Conservation (phyloP, 2,797 vertebrate species). For the Jordanella pulchra region DNA sequence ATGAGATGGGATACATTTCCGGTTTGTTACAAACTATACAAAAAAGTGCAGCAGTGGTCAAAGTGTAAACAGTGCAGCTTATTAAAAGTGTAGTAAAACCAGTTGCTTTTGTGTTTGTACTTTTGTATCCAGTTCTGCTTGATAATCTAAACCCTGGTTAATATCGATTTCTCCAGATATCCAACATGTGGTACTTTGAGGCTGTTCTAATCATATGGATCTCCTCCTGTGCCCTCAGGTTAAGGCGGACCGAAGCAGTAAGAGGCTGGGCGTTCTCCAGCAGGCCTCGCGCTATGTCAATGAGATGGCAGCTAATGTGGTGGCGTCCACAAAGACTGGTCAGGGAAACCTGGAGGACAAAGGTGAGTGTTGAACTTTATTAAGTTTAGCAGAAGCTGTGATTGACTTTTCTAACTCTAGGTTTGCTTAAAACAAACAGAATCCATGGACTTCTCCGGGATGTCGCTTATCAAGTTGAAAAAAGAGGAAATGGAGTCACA, state of each 20-base stretch:
- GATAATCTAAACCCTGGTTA: neutral
- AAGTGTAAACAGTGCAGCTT: too few species aligned
- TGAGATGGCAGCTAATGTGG: slow-evolving; percentile 90
- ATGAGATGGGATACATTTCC: too few species aligned
- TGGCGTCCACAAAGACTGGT: slow-evolving; percentile 92
- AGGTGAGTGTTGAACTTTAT: slow-evolving; percentile 66
- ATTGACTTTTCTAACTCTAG: neutral
- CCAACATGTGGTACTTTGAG: neutral
- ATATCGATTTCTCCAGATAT: neutral
- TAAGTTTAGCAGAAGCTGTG: neutral
- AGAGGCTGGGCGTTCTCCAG: slow-evolving; percentile 85
- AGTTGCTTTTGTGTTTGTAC: neutral
- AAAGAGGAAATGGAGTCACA: slow-evolving; percentile 97
- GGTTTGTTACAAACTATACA: too few species aligned
- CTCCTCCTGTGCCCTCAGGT: slow-evolving; percentile 77
- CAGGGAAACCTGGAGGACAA: slow-evolving; percentile 92
- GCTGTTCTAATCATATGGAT: neutral
- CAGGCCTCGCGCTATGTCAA: slow-evolving; percentile 92
- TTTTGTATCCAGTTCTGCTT: neutral
- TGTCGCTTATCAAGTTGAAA: slow-evolving; percentile 95
- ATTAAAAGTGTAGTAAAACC: too few species aligned
- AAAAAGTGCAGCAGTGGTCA: too few species aligned
- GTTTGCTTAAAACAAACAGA: slow-evolving; percentile 71
- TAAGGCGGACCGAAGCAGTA: slow-evolving; percentile 89
- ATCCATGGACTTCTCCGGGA: slow-evolving; percentile 95